phyloP scores from a whole-genome alignment of 2,888 invertebrate species.

The Ashinkailepas kermadecensis region DNA sequence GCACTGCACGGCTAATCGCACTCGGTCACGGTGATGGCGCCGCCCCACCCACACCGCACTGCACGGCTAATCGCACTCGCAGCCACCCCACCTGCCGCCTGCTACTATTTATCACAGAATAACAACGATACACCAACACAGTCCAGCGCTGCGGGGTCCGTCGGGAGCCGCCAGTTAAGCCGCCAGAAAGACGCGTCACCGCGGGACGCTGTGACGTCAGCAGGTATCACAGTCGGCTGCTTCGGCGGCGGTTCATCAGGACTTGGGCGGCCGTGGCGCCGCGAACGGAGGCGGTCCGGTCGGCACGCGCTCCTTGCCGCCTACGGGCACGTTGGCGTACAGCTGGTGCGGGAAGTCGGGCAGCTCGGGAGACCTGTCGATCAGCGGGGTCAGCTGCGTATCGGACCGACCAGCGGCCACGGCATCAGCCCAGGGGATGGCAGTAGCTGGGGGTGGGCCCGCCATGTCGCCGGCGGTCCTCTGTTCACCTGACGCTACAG shows the following conservation, averaged over 20 bases:
- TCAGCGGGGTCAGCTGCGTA: neutral
- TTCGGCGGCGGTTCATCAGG: neutral
- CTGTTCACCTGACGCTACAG: neutral
- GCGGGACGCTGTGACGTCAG: neutral
- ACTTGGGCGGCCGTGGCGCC: conserved; percentile 10
- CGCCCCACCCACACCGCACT: too few species aligned
- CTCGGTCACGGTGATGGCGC: too few species aligned
- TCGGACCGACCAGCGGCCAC: neutral
- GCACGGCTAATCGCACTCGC: too few species aligned
- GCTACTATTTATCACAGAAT: neutral
- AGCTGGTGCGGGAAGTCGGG: conserved; percentile 45
- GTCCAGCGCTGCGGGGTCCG: neutral
- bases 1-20: too few species aligned
- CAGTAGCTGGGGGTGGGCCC: too few species aligned
- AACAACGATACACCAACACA: neutral
- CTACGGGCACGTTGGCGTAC: conserved; percentile 49
- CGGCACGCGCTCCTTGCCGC: conserved; percentile 38
- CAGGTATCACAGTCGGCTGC: neutral
- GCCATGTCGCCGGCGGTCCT: too few species aligned
- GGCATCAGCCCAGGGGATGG: neutral
- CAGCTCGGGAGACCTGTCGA: conserved; percentile 6
- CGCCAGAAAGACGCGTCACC: neutral
- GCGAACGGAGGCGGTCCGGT: conserved; percentile 12
- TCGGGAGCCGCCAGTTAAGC: neutral
- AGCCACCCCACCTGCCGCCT: too few species aligned